Percentiles rank a stretch among this genome's conserved stretches.
Conservation (phyloP, 2,888 invertebrate species). For the Odontothrips loti region DNA sequence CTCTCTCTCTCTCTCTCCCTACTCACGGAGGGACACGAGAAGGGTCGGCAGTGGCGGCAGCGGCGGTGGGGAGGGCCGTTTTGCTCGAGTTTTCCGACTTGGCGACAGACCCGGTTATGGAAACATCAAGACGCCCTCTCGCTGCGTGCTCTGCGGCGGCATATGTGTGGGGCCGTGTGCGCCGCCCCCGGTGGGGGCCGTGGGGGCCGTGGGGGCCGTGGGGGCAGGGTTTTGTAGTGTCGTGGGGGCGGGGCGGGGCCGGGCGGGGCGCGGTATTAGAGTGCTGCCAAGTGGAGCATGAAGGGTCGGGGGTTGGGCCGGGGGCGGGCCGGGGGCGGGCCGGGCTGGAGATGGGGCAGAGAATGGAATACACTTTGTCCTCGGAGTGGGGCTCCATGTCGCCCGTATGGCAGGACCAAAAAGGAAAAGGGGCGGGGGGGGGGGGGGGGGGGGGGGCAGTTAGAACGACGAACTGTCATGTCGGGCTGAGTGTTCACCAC, state of each 20-base stretch:
- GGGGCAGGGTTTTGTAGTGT: no score
- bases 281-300: slow-evolving; percentile 6
- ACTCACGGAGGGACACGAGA: no score
- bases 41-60: neutral
- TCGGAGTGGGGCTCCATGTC: neutral
- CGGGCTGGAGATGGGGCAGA: neutral
- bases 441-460: neutral
- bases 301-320: neutral
- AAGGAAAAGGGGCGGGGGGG: neutral
- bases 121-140: neutral
- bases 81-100: neutral
- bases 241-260: no score
- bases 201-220: no score
- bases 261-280: neutral
- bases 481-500: neutral
- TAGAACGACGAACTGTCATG: neutral
- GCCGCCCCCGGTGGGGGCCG: no score
- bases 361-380: slow-evolving; percentile 11
- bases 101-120: neutral
- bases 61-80: no score
- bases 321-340: neutral
- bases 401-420: neutral
- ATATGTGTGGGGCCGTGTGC: no score
- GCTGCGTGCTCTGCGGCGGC: no score
- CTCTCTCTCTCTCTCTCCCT: neutral